These are phyloP conservation scores for Rhombomys opimus DNA, from an alignment of 2,113 vertebrate species.

Conservation along the genomic window DNA sequence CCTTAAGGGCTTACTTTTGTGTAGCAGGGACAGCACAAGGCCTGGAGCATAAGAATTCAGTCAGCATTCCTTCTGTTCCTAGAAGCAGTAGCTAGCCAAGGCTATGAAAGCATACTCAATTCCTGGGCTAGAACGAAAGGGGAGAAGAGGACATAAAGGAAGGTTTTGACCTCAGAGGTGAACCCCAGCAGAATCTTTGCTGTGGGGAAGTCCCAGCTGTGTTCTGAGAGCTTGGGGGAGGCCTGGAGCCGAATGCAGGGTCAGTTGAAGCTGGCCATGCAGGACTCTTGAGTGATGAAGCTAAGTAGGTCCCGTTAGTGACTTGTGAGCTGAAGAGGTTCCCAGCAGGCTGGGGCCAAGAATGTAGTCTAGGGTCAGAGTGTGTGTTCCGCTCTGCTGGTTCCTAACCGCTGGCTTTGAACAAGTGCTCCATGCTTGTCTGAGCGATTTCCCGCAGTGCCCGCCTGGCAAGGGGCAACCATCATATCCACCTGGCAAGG, in stretches of 20 bases:
- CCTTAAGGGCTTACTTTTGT: background rate
- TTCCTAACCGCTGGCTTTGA: background rate
- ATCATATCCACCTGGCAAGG: background rate
- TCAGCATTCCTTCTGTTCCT: fast-evolving
- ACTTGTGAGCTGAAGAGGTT: background rate
- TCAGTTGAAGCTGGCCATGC: fast-evolving
- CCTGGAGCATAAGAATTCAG: background rate
- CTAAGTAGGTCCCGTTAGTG: background rate
- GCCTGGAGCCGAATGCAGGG: fast-evolving
- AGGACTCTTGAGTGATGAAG: too few species aligned
- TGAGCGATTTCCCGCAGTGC: background rate
- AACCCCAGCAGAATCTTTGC: background rate
- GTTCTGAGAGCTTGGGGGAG: background rate
- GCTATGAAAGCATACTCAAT: background rate
- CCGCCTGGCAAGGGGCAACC: background rate
- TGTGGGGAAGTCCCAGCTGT: too few species aligned
- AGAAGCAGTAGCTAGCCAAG: background rate
- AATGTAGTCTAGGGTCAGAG: background rate
- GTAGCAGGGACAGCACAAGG: background rate
- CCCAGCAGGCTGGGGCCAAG: fast-evolving
- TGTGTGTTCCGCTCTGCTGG: background rate
- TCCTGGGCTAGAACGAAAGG: background rate
- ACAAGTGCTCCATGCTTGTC: fast-evolving
- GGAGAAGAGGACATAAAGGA: background rate
- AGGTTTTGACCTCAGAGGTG: background rate